Evolutionary conservation across 23 tunicate genomes (phyloP).

Genomic region (Trididemnum miniatum): DNA sequence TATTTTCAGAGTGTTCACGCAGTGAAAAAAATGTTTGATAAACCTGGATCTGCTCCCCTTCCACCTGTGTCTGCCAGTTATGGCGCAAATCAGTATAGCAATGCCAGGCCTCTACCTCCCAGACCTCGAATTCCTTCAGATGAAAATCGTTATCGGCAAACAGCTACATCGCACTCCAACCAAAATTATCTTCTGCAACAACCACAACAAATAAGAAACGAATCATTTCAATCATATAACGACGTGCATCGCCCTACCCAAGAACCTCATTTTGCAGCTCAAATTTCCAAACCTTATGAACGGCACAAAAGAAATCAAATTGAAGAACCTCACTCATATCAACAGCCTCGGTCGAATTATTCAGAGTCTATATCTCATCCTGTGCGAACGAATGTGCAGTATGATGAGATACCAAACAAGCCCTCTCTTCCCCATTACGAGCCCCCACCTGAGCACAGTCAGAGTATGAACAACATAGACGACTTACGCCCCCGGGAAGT

Average conservation of each 20-base stretch:
- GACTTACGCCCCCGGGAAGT: neutral
- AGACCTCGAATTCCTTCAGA: constrained; percentile 22
- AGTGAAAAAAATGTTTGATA: constrained; percentile 67
- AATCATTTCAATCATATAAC: neutral
- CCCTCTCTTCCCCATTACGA: constrained; percentile 11
- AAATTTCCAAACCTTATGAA: neutral
- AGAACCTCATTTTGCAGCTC: neutral
- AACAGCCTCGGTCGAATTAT: neutral
- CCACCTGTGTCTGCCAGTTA: constrained; percentile 54
- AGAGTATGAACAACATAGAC: constrained; percentile 47
- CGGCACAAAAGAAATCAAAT: neutral
- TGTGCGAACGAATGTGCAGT: too few species aligned
- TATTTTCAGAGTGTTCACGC: constrained; percentile 55
- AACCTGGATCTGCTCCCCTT: constrained; percentile 49
- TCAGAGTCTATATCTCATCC: neutral
- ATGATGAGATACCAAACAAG: neutral
- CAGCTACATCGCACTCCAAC: neutral
- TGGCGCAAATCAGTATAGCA: constrained; percentile 52
- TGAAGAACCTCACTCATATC: neutral
- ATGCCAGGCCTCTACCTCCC: constrained; percentile 38
- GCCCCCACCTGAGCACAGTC: constrained; percentile 46
- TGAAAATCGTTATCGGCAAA: neutral
- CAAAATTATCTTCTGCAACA: neutral
- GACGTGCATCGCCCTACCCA: neutral
- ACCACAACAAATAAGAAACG: neutral